phyloP scores from a whole-genome alignment of 1,140 invertebrate genomes.

The Cyphomyrmex costatus region DNA sequence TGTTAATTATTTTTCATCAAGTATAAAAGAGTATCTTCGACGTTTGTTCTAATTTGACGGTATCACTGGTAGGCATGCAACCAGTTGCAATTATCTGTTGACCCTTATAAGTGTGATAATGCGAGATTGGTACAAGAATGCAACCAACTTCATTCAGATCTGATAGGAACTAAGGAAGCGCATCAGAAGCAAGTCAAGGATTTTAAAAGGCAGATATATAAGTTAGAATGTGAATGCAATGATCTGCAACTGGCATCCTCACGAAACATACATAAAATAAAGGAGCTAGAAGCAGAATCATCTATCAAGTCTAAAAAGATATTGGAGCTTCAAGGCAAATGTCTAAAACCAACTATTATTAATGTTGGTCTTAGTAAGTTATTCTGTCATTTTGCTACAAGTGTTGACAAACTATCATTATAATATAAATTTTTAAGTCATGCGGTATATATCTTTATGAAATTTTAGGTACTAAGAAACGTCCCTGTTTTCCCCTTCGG shows the following conservation, averaged over 20 bases:
- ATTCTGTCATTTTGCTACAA: conserved; percentile 32
- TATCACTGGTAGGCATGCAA: conserved; percentile 86
- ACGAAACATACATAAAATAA: conserved; percentile 88
- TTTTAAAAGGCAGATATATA: conserved; percentile 88
- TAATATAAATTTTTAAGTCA: neutral
- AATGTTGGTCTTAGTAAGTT: conserved; percentile 82
- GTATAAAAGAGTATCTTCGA: neutral
- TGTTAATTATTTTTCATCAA: neutral
- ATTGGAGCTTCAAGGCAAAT: conserved; percentile 88
- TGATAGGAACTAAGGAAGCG: conserved; percentile 90
- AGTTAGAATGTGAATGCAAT: conserved; percentile 88
- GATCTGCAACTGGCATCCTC: conserved; percentile 88
- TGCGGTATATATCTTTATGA: neutral
- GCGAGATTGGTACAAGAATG: conserved; percentile 90
- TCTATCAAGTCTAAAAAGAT: conserved; percentile 88
- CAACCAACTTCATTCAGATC: conserved; percentile 90
- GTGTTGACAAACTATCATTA: neutral
- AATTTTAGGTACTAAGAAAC: conserved; percentile 80
- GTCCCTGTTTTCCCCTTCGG: conserved; percentile 81
- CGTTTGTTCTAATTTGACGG: neutral
- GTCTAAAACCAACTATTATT: conserved; percentile 86
- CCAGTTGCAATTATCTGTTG: conserved; percentile 88
- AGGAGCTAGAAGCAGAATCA: conserved; percentile 87
- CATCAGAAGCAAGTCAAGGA: conserved; percentile 88
- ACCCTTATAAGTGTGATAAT: conserved; percentile 92